Conservation (phyloP, 2,888 invertebrate genomes). For the Tipula confusa region DNA sequence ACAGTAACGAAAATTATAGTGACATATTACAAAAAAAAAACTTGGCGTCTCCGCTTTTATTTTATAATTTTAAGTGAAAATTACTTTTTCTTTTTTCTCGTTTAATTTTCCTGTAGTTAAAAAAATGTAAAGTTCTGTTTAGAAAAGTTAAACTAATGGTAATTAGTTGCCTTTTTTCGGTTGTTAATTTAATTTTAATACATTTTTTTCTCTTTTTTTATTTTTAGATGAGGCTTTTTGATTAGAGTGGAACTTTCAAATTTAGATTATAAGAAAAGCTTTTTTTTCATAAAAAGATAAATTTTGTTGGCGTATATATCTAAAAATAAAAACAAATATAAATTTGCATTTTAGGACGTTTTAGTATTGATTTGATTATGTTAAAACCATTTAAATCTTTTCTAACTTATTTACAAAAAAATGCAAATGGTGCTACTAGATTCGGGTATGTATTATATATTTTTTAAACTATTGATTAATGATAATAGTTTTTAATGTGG, state of each 20-base stretch:
- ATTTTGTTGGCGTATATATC: not conserved
- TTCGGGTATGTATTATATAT: slow-evolving; percentile 40
- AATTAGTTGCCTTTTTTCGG: not conserved
- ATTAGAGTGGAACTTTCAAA: not conserved
- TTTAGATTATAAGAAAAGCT: not conserved
- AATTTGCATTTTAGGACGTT: not conserved
- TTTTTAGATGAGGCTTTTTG: not conserved
- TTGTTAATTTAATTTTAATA: not conserved
- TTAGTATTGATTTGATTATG: slow-evolving; percentile 38
- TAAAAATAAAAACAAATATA: not conserved
- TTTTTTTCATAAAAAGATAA: not conserved
- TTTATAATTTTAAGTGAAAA: not conserved
- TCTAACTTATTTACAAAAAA: slow-evolving; percentile 48
- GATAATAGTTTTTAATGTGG: not conserved
- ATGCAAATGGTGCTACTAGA: slow-evolving; percentile 45
- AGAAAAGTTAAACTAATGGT: not conserved
- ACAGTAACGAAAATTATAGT: not conserved
- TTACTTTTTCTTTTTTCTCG: not conserved
- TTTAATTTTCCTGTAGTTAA: not conserved
- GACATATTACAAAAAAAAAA: not conserved
- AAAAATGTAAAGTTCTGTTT: not conserved
- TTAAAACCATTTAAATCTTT: slow-evolving; percentile 48
- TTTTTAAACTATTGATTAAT: not conserved
- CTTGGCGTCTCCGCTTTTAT: slow-evolving; percentile 21
- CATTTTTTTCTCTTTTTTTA: not conserved